A percentile compares a stretch with the other conserved stretches of the same genome.
These are phyloP conservation scores for Chlamydotis undulata DNA, from an alignment of 2,113 vertebrate species.

Conservation along the genomic window DNA sequence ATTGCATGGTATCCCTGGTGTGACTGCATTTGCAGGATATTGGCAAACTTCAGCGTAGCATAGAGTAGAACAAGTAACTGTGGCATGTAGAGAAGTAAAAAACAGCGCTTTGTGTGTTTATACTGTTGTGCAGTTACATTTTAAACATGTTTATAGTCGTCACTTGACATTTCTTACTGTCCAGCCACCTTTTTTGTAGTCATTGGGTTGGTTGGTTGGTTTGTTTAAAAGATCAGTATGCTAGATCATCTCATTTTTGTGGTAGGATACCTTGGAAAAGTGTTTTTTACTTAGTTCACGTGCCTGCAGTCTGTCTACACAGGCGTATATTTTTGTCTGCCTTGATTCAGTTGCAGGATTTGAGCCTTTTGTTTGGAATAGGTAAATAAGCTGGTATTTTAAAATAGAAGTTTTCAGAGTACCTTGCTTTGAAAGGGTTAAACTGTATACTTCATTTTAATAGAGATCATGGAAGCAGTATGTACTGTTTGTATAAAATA, in stretches of 20 bases:
- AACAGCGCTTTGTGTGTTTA: not conserved
- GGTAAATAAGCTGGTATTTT: not conserved
- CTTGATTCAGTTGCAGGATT: conserved; percentile 13
- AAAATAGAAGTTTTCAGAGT: not conserved
- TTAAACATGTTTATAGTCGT: not conserved
- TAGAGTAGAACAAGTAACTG: conserved; percentile 32
- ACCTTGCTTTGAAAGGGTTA: conserved; percentile 23
- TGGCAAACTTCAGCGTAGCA: not conserved
- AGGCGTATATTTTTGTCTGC: conserved; percentile 1
- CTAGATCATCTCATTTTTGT: conserved; percentile 49
- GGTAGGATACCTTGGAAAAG: not conserved
- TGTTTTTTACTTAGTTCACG: not conserved
- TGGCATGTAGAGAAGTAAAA: conserved; percentile 26
- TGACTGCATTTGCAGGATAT: not conserved
- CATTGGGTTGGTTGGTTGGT: not conserved
- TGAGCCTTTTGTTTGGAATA: conserved; percentile 18
- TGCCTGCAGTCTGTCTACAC: not conserved
- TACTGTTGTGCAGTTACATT: not conserved
- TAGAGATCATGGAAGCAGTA: not conserved
- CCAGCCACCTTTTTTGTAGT: not conserved
- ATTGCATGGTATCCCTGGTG: not conserved
- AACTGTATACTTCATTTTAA: not conserved
- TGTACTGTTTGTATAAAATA: conserved; percentile 15
- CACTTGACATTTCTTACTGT: not conserved
- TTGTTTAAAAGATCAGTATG: not conserved